A percentile compares a stretch with the other conserved stretches of the same genome.
These are phyloP conservation scores for Tineola bisselliella DNA, from an alignment of 2,888 invertebrate species.

Conservation along the genomic window DNA sequence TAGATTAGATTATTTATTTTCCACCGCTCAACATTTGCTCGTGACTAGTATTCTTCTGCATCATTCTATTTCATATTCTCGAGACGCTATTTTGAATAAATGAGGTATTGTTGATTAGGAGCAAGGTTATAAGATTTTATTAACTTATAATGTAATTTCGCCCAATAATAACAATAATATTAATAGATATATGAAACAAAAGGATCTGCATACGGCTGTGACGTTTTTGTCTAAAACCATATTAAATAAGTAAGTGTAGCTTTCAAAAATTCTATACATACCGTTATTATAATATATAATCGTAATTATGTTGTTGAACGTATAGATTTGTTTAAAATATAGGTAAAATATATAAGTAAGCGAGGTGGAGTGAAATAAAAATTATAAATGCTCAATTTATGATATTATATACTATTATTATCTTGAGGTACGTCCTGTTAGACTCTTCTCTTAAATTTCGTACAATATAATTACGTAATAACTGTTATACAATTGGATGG, in stretches of 20 bases:
- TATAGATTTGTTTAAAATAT: neutral
- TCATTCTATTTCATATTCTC: too few relatives aligned
- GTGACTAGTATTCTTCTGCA: neutral
- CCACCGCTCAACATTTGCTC: neutral
- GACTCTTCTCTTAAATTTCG: constrained; percentile 1
- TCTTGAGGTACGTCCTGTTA: constrained; percentile 9
- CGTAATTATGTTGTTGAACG: neutral
- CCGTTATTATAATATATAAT: neutral
- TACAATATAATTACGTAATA: constrained; percentile 1
- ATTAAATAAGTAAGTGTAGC: neutral
- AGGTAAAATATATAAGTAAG: neutral
- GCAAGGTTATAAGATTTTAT: too few relatives aligned
- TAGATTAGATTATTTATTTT: neutral
- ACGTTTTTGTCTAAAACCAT: neutral
- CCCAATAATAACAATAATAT: neutral
- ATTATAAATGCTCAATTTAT: constrained; percentile 12
- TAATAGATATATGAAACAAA: neutral
- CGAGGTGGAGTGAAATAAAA: neutral
- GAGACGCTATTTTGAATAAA: too few relatives aligned
- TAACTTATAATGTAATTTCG: neutral
- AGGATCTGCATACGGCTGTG: neutral
- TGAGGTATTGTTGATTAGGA: too few relatives aligned
- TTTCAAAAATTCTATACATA: neutral
- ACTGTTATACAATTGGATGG: neutral
- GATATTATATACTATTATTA: constrained; percentile 8